Base-by-base conservation (phyloP, 1,140 invertebrate species). In the Idris sp. region DNA sequence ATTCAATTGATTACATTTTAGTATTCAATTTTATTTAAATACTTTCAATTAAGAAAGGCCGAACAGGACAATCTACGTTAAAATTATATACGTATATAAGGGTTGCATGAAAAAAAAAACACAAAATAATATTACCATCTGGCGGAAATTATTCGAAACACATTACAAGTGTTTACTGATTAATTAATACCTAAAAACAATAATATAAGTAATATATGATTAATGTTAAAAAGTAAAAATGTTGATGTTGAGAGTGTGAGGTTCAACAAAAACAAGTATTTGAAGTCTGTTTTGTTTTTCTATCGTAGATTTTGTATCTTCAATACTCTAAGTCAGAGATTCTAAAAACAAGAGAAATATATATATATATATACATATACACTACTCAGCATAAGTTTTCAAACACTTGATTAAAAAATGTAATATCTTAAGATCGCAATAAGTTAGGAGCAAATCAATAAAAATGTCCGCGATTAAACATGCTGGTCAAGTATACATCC, bases 291-390 rank as follows among this genome's bases (percentile, higher is more conserved):
- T 87, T 81, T 84, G 84, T 86, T 86, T 79, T 86, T 86, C 83
- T 87, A 87, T 85, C 78, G 83, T 87, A 86, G 84, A 86, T 86
- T 87, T 87, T 86, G 79, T 87, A 86, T 86, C 84, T 86, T 85
- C 82, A 83, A 84, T 87, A 87, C 77, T 86, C 79, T 86, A 84
- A 86, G 83, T 77, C 77, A 76, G 77, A 83, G 72, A 86, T 85
- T 86, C 80, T 83, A 83, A 84, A 85, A 83, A 35, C n/a, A n/a
- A n/a, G n/a, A n/a, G n/a, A n/a, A 38, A n/a, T n/a, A n/a, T n/a
- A n/a, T n/a, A n/a, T n/a, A n/a, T n/a, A n/a, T n/a, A n/a, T n/a
- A n/a, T n/a, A n/a, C n/a, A n/a, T n/a, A n/a, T n/a, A n/a, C n/a
- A n/a, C n/a, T n/a, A n/a, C n/a, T n/a, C n/a, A n/a, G n/a, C n/a